Conservation (phyloP, 2,113 vertebrate species). For the Rhadina sibilatrix region DNA sequence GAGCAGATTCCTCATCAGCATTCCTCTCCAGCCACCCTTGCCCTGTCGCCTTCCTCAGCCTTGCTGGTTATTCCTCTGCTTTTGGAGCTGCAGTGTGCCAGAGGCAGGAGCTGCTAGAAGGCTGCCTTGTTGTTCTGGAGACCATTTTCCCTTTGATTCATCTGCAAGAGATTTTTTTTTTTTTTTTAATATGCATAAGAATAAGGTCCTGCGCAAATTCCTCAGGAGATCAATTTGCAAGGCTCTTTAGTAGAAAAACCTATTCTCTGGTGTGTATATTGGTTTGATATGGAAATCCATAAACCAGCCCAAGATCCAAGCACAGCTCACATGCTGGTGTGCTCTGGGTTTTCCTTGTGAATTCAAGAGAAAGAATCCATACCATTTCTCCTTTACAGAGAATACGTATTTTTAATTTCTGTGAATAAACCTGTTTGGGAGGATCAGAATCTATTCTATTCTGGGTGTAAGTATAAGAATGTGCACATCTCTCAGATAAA, state of each 20-base stretch:
- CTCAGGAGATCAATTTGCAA: conserved; percentile 72
- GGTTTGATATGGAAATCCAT: conserved; percentile 72
- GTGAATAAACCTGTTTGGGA: neutral
- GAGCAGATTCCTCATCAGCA: neutral
- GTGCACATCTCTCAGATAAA: conserved; percentile 27
- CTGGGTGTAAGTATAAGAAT: neutral
- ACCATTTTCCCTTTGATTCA: conserved; percentile 59
- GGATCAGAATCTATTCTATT: neutral
- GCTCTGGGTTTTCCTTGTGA: conserved; percentile 24
- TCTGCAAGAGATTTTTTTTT: conserved; percentile 5
- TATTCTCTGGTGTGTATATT: conserved; percentile 60
- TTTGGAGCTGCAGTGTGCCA: conserved; percentile 12
- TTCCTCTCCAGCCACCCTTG: neutral
- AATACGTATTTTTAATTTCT: conserved; percentile 9
- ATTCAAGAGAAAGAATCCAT: neutral
- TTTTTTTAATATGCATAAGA: conserved; percentile 32
- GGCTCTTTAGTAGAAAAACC: conserved; percentile 57
- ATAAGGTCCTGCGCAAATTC: conserved; percentile 51
- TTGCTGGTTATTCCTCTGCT: neutral
- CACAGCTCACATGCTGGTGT: neutral
- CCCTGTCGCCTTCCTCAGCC: neutral
- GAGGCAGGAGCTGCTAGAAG: conserved; percentile 13
- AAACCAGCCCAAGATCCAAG: conserved; percentile 51
- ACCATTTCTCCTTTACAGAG: neutral
- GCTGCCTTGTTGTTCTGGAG: conserved; percentile 29